These are phyloP conservation scores for Megatriorchis doriae DNA, from an alignment of 2,113 vertebrate species.

Conservation along the genomic window DNA sequence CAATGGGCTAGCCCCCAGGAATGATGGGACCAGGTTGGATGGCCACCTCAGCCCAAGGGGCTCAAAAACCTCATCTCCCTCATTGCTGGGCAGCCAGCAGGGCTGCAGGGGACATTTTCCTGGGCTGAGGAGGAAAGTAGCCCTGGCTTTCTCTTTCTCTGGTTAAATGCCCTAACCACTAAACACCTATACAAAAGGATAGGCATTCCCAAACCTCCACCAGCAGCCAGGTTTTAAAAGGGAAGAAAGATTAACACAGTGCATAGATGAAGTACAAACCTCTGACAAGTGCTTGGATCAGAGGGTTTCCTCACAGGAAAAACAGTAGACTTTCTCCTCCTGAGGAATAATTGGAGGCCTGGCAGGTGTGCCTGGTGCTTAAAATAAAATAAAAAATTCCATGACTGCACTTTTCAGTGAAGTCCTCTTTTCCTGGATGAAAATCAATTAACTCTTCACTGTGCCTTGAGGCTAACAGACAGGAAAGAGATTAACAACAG, in stretches of 20 bases:
- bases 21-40: neutral
- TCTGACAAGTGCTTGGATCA: conserved; percentile 54
- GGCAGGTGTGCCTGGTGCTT: conserved; percentile 64
- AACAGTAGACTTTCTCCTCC: conserved; percentile 63
- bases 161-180: neutral
- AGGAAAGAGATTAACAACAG: conserved; percentile 67
- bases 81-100: neutral
- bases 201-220: neutral
- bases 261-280: conserved; percentile 16
- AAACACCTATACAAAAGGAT: conserved; percentile 1
- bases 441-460: conserved; percentile 70
- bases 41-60: neutral
- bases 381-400: conserved; percentile 67
- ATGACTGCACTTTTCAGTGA: conserved; percentile 48
- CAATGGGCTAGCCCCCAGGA: neutral
- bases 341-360: conserved; percentile 64
- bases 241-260: conserved; percentile 25
- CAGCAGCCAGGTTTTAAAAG: conserved; percentile 11
- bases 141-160: neutral
- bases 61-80: neutral
- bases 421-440: conserved; percentile 64
- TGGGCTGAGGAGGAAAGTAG: neutral
- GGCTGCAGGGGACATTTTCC: neutral
- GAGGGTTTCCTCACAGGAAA: conserved; percentile 65
- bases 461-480: conserved; percentile 64